Conservation (phyloP, 2,888 invertebrate genomes). For the Cataglyphis rosenhaueri region DNA sequence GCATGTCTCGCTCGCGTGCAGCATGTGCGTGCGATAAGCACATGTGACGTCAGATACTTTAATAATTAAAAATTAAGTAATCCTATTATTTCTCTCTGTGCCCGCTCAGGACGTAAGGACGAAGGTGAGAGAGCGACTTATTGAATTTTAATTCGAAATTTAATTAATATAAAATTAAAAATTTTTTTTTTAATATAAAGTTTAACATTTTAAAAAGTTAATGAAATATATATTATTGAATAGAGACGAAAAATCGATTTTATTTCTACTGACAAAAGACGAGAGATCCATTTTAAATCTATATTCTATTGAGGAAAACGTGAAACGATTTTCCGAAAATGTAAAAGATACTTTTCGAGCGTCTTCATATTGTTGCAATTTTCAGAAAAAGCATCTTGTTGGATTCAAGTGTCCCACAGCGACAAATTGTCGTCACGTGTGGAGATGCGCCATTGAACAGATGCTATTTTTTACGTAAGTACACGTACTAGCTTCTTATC, state of each 20-base stretch:
- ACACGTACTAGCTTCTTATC: slow-evolving; percentile 49
- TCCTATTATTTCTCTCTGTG: slow-evolving; percentile 76
- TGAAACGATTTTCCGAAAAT: slow-evolving; percentile 8
- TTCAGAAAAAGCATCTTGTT: slow-evolving; percentile 96
- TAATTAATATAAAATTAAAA: background rate
- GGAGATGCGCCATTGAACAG: slow-evolving; percentile 99
- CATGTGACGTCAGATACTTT: slow-evolving; percentile 15
- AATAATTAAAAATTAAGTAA: slow-evolving; percentile 77
- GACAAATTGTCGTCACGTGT: slow-evolving; percentile 97
- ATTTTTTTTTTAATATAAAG: background rate
- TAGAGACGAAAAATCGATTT: background rate
- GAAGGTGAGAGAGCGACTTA: slow-evolving; percentile 83
- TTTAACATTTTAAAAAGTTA: background rate
- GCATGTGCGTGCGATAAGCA: slow-evolving; percentile 57
- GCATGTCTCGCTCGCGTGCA: slow-evolving; percentile 30
- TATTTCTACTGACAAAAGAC: too few species aligned
- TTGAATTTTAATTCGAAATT: background rate
- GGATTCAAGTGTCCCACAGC: slow-evolving; percentile 98
- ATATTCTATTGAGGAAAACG: background rate
- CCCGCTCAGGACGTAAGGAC: slow-evolving; percentile 86
- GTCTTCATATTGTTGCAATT: slow-evolving; percentile 76
- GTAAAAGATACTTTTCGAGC: slow-evolving; percentile 64
- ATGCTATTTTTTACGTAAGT: slow-evolving; percentile 99
- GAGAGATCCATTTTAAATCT: background rate
- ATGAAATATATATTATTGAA: background rate